Evolutionary conservation across 2,888 invertebrate species (phyloP).

Genomic region (Ommatoiulus sabulosus): DNA sequence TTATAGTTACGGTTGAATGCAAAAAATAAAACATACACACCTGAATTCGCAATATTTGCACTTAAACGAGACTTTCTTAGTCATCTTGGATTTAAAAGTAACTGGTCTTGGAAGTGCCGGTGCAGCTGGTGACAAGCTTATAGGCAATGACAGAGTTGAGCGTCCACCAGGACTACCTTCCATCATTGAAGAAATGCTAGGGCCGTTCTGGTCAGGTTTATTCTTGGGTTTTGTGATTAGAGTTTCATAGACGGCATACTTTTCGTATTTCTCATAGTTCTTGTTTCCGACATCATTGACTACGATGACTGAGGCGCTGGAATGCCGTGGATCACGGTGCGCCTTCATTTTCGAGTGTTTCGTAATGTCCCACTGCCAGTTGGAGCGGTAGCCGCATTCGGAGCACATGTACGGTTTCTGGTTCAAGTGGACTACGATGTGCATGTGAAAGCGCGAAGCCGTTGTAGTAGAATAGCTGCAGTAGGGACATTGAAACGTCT

Average conservation of each 20-base stretch:
- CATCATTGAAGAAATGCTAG: not conserved
- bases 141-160: not conserved
- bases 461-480: conserved; percentile 94
- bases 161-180: not conserved
- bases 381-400: conserved; percentile 90
- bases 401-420: conserved; percentile 95
- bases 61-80: conserved; percentile 72
- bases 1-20: too few relatives aligned
- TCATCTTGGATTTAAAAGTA: conserved; percentile 27
- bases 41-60: conserved; percentile 91
- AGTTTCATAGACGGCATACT: conserved; percentile 71
- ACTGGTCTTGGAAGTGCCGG: not conserved
- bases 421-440: conserved; percentile 91
- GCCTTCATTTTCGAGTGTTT: conserved; percentile 94
- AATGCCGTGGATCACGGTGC: conserved; percentile 83
- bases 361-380: conserved; percentile 97
- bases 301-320: conserved; percentile 80
- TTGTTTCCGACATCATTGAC: conserved; percentile 89
- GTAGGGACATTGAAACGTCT: conserved; percentile 85
- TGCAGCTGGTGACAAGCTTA: not conserved
- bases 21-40: conserved; percentile 70
- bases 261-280: conserved; percentile 93
- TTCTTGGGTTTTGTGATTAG: not conserved
- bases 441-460: conserved; percentile 92
- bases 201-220: not conserved